Evolutionary conservation across 2,113 vertebrate species (phyloP), one percentile per base, ranked within the genome.

Genomic region (Oenanthe oenanthe): DNA sequence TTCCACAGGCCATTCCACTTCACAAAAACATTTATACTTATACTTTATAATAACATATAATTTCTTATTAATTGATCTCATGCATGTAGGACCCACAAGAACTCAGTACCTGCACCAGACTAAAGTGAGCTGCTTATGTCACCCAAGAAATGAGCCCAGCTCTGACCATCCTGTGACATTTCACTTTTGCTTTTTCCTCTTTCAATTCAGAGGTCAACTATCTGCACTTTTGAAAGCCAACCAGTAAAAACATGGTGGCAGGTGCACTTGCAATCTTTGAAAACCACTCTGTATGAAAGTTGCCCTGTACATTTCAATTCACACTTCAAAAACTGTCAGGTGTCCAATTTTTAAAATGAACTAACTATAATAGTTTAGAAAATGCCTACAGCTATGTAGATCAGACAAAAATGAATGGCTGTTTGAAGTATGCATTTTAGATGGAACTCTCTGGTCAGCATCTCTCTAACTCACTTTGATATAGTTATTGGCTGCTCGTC

Each of bases 381-480:
- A 85, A 42, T 6, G 1, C 42, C 62, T 79, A 62, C 10, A 58
- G 75, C n/a, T 62, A 19, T 10, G 32, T 70, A 65, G 66, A 94
- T 95, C 63, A 88, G 26, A 68, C n/a, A 72, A 68, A 91, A 92
- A 79, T 54, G 8, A 89, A 42, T 19, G 79, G 58, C 29, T 92
- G 24, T 88, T 92, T 91, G 74, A 96, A 85, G 71, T 43, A 26
- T 12, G 43, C 34, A 57, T 89, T 94, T 73, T 91, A 79, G 66
- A 76, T 3, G 4, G 56, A 96, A 61, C 67, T 51, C 65, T 92
- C 72, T 86, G 76, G 77, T 81, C 74, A 80, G 15, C 13, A 3
- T 54, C 42, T 60, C 57, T 78, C 32, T 43, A 57, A 45, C 17
- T 75, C 32, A 31, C 66, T 96, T 89, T 89, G 84, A 54, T 58